Base-by-base conservation (phyloP, 2,888 invertebrate genomes). In the Synergus gifuensis region DNA sequence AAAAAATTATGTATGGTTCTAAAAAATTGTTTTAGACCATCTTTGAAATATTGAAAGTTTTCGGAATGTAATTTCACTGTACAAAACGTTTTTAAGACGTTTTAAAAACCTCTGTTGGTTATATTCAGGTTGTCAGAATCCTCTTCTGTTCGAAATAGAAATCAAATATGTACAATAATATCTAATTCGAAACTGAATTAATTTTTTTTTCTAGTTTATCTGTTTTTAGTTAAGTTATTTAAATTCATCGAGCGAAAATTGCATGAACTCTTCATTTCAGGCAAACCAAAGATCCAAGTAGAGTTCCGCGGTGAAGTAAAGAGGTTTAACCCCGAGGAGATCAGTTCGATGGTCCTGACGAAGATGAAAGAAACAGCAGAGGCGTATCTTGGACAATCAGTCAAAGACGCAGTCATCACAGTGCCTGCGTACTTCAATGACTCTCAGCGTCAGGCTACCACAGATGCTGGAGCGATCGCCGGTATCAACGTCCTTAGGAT, bases 391-490 rank as follows among this genome's bases (percentile, higher is more conserved):
- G 96, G 96, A 11, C 92, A 93, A 18, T 85, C 93, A 28, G 94
- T 96, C 0, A 94, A 93, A n/a, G 96, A 96, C 89, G 96, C 96
- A 5, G 96, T 97, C 0, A 93, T 83, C 86, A 97, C 97, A 5
- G 97, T 97, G 4, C 96, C 96, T 8, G 97, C 97, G 9, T 97
- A 97, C 90, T 96, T 96, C 92, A 95, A 95, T 88, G 94, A 95
- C 88, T 93, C 94, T 0, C 95, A 95, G 88, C 92, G 95, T 66
- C 95, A 95, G 89, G 95, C 95, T 1, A 95, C 95, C 22, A 95
- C 95, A 89, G 95, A 95, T 89, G 95, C 95, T 67, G 95, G 93
- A 54, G 93, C 93, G n/a, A 95, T 95, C 83, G 94, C 95, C 49
- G 96, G 96, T 12, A 89, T 95, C 46, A 95, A 95, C 89, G 95